These are phyloP conservation scores for Crax fasciolata DNA, from an alignment of 2,797 vertebrate species.

Conservation along the genomic window DNA sequence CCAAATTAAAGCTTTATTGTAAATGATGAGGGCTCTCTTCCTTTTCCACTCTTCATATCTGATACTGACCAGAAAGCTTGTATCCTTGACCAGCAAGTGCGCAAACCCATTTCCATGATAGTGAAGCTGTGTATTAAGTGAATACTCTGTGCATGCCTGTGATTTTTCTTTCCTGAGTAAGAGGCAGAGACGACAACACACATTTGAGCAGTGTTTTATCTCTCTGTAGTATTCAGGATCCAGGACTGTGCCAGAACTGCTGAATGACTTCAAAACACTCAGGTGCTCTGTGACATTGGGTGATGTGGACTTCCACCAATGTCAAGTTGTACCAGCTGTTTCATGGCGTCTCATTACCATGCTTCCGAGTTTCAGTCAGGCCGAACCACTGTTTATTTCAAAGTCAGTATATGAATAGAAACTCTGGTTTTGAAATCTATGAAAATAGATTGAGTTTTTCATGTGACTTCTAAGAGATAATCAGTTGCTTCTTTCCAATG, in stretches of 20 bases:
- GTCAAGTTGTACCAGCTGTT: neutral
- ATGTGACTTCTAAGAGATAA: neutral
- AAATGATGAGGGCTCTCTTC: neutral
- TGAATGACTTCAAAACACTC: neutral
- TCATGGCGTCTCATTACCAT: neutral
- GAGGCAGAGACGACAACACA: neutral
- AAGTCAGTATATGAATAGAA: neutral
- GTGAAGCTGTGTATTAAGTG: neutral
- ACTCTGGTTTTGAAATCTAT: neutral
- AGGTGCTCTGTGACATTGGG: accelerated
- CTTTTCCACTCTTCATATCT: neutral
- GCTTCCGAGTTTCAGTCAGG: neutral
- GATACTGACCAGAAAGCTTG: neutral
- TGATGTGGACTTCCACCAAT: neutral
- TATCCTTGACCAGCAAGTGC: neutral
- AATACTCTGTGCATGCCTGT: neutral
- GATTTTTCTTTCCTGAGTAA: neutral
- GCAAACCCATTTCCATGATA: neutral
- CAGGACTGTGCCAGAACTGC: neutral
- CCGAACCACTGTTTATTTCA: neutral
- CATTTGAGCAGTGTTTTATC: neutral
- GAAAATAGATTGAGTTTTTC: neutral
- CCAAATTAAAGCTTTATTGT: neutral
- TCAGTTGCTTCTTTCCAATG: neutral
- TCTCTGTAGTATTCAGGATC: neutral